Evolutionary conservation across 2,888 invertebrate species (phyloP).

Genomic region (Bembecia ichneumoniformis): DNA sequence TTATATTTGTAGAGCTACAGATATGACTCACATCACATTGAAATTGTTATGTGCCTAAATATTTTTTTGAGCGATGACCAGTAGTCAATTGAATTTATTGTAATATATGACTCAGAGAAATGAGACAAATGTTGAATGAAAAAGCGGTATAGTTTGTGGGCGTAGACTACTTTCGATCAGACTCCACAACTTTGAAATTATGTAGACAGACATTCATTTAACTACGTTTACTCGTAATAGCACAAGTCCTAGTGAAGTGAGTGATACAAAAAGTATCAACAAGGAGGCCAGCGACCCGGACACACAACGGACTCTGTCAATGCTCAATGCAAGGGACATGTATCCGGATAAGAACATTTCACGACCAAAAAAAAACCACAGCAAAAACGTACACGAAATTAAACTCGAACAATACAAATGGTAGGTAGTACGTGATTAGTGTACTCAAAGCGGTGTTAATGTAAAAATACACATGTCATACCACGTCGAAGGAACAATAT

Average conservation of each 20-base stretch:
- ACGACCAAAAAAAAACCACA: conserved; percentile 13
- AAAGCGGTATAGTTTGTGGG: background rate
- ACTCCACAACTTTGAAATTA: no score
- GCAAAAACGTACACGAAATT: conserved; percentile 6
- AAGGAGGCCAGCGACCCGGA: conserved; percentile 36
- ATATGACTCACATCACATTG: conserved; percentile 13
- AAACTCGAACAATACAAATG: conserved; percentile 8
- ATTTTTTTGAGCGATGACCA: conserved; percentile 11
- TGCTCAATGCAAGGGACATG: conserved; percentile 5
- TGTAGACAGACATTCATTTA: no score
- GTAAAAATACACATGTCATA: background rate
- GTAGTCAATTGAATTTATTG: conserved; percentile 3
- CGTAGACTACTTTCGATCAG: background rate
- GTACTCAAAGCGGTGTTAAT: background rate
- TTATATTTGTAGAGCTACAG: conserved; percentile 6
- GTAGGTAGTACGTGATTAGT: background rate
- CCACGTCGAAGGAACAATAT: background rate
- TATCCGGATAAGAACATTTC: conserved; percentile 21
- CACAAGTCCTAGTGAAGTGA: background rate
- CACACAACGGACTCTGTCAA: conserved; percentile 18
- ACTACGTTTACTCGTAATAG: no score
- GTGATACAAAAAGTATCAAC: conserved; percentile 2
- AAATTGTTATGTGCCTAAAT: conserved; percentile 1
- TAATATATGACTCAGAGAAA: background rate
- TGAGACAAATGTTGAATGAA: background rate